Percentiles rank a stretch among this genome's conserved stretches.
These are phyloP conservation scores for Aplocera efformata DNA, from an alignment of 2,888 invertebrate genomes.

Conservation along the genomic window DNA sequence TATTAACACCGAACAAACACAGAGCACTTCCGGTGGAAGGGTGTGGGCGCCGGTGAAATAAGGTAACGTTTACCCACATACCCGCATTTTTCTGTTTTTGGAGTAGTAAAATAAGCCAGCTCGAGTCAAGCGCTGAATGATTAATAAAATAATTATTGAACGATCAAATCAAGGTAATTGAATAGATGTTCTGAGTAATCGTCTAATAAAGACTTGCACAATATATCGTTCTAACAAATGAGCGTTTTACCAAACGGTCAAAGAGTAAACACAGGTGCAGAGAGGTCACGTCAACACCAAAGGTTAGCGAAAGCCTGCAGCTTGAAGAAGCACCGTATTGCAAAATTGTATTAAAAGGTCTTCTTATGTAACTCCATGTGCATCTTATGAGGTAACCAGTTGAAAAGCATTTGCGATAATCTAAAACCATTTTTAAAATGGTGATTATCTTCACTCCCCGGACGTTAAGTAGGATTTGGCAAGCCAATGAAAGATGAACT, in stretches of 20 bases:
- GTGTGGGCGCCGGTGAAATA: no score
- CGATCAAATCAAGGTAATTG: no score
- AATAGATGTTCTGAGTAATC: background rate
- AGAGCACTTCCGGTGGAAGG: no score
- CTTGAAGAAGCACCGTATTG: slow-evolving; percentile 39
- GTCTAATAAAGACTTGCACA: background rate
- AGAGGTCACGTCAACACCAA: slow-evolving; percentile 36
- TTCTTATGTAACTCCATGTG: slow-evolving; percentile 39
- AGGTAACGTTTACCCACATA: no score
- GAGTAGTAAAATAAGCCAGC: no score
- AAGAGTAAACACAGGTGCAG: slow-evolving; percentile 30
- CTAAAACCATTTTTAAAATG: slow-evolving; percentile 1
- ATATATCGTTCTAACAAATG: slow-evolving; percentile 2
- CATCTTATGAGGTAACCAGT: slow-evolving; percentile 23
- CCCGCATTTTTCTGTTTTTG: no score
- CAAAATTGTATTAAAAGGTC: slow-evolving; percentile 41
- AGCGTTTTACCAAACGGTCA: slow-evolving; percentile 16
- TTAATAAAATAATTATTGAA: no score
- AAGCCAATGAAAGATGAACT: no score
- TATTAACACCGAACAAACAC: no score
- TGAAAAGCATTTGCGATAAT: slow-evolving; percentile 9
- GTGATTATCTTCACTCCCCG: no score
- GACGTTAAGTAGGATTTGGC: no score
- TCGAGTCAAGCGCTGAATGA: no score
- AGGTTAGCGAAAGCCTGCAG: slow-evolving; percentile 43